Base-by-base conservation (phyloP, 2,113 vertebrate species). In the Mormoops blainvillei region DNA sequence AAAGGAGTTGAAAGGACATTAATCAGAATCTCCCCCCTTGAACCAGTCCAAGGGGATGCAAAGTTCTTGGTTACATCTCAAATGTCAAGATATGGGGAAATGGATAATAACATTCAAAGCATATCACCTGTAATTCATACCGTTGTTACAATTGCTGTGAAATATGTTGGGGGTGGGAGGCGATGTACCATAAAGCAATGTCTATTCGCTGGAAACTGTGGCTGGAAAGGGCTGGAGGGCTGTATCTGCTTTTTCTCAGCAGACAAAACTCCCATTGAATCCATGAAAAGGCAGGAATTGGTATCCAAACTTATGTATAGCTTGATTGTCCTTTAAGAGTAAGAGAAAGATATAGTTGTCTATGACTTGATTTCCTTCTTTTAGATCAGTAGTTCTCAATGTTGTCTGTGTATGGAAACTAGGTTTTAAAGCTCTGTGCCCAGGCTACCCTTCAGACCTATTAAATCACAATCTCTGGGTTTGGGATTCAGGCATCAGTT, bases 51-150 rank as follows among this genome's bases (percentile, higher is more conserved):
- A 0, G 89, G 65, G 63, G 97, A 97, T 96, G 63, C 93, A 80
- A 26, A 96, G 95, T 98, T 98, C 98, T 98, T 97, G 97, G 96
- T 98, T 98, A 94, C 94, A 97, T 95, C 98, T 98, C 97, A 97
- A 97, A 98, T 98, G 98, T 98, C 98, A 98, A 98, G 98, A 98
- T 63, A 91, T 24, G 94, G 97, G 95, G 97, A 98, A 98, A 97
- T 85, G 96, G 97, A 97, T 97, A 98, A 97, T 96, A 98, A 96
- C 97, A 95, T 96, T 95, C 95, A 98, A 98, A 86, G 93, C 96
- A 90, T 97, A 97, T 97, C 97, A 89, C 97, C 97, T 98, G 97
- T 98, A 98, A 98, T 98, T 96, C 91, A 96, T 97, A 98, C 94
- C 31, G 70, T 97, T 98, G 90, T 91, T 95, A 94, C 70, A 93